Percentiles rank a stretch among this genome's conserved stretches.
phyloP scores from a whole-genome alignment of 2,888 invertebrate species.

The Saturnia japonica region DNA sequence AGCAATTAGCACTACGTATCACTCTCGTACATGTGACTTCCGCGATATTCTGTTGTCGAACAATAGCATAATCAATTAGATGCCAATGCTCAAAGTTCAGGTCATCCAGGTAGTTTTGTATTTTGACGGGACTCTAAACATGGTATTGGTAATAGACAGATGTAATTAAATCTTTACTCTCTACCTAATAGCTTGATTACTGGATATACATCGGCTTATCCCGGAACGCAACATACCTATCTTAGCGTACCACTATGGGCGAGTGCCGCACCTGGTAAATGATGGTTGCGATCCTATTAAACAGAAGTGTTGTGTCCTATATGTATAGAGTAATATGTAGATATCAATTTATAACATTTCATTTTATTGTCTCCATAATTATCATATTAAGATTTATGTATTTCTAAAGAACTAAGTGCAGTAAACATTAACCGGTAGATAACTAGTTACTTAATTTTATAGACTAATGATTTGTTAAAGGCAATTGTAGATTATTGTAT shows the following conservation, averaged over 20 bases:
- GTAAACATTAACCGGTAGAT: too few species aligned
- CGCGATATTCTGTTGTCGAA: not conserved
- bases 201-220: too few species aligned
- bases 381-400: not conserved
- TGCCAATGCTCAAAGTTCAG: constrained; percentile 21
- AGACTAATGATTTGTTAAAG: not conserved
- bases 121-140: too few species aligned
- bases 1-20: not conserved
- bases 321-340: not conserved
- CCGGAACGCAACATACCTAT: too few species aligned
- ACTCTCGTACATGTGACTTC: not conserved
- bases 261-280: too few species aligned
- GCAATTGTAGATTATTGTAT: not conserved
- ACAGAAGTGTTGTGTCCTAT: too few species aligned
- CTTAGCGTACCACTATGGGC: too few species aligned
- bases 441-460: not conserved
- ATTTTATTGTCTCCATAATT: not conserved
- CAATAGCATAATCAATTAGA: not conserved
- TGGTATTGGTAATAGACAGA: too few species aligned
- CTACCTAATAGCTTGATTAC: too few species aligned
- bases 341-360: not conserved
- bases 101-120: too few species aligned
- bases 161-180: too few species aligned
- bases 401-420: not conserved
- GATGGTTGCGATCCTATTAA: too few species aligned